phyloP scores from a whole-genome alignment of 2,888 invertebrate genomes.

The Chironomus tentans region DNA sequence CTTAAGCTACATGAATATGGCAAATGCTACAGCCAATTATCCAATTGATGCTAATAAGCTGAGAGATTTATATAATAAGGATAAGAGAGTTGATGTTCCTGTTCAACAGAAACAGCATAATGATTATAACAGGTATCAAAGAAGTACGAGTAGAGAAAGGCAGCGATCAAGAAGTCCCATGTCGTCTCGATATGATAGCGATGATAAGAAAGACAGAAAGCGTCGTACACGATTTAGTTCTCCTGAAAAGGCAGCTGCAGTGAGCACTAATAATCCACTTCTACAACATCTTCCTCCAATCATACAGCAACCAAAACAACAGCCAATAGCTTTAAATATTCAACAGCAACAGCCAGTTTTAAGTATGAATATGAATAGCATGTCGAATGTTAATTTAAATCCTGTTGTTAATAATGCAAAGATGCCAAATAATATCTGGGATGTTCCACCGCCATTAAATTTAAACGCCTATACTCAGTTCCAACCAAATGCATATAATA shows the following conservation, averaged over 20 bases:
- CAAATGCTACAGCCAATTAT: background rate
- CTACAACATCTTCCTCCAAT: background rate
- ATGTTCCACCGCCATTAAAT: slow-evolving; percentile 10
- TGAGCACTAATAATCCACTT: background rate
- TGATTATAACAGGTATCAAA: slow-evolving; percentile 37
- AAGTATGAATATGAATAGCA: background rate
- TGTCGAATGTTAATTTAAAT: background rate
- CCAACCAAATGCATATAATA: too few relatives aligned
- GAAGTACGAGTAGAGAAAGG: slow-evolving; percentile 50
- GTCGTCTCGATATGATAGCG: background rate
- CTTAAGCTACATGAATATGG: background rate
- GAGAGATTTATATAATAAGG: too few relatives aligned
- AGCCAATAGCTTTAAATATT: background rate
- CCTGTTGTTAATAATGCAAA: background rate
- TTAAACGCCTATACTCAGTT: background rate
- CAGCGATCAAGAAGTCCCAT: background rate
- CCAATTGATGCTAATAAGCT: background rate
- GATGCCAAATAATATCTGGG: slow-evolving; percentile 2
- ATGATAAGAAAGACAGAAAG: background rate
- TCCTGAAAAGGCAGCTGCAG: background rate
- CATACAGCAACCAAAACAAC: background rate
- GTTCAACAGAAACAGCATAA: background rate
- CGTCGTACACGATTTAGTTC: slow-evolving; percentile 13
- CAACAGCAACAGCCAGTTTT: background rate
- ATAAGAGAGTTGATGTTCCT: too few relatives aligned